Evolutionary conservation across 2,888 invertebrate genomes (phyloP).

Genomic region (Seira musarum): DNA sequence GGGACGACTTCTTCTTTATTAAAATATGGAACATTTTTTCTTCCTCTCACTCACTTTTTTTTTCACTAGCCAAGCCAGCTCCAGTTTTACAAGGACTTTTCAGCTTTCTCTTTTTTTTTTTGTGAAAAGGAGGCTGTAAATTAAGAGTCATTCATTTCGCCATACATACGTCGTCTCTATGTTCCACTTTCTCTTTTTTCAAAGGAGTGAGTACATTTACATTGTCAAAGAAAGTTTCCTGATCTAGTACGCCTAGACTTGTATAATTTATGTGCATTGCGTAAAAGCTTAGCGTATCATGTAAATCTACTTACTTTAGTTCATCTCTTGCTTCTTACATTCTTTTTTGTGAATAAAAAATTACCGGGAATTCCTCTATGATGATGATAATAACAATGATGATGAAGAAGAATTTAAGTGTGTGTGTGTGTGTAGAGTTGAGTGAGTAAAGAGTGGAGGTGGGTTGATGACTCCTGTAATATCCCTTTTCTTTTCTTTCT

Average conservation of each 20-base stretch:
- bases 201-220: slow-evolving; percentile 5
- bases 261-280: not conserved
- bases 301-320: not conserved
- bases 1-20: not conserved
- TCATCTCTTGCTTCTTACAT: not conserved
- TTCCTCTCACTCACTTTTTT: too few relatives aligned
- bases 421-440: too few relatives aligned
- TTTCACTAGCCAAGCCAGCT: too few relatives aligned
- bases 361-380: not conserved
- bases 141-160: slow-evolving; percentile 26
- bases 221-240: not conserved
- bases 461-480: slow-evolving; percentile 25
- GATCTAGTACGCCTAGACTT: too few relatives aligned
- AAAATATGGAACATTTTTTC: not conserved
- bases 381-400: not conserved
- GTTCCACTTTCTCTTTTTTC: not conserved
- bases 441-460: slow-evolving; percentile 23
- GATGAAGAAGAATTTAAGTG: slow-evolving; percentile 15
- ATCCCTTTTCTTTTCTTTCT: slow-evolving; percentile 10
- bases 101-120: too few relatives aligned
- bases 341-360: not conserved
- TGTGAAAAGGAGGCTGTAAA: slow-evolving; percentile 24
- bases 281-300: not conserved
- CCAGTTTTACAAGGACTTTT: too few relatives aligned
- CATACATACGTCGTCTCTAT: not conserved